Base-by-base conservation (phyloP, 2,113 vertebrate species). In the Numida meleagris region DNA sequence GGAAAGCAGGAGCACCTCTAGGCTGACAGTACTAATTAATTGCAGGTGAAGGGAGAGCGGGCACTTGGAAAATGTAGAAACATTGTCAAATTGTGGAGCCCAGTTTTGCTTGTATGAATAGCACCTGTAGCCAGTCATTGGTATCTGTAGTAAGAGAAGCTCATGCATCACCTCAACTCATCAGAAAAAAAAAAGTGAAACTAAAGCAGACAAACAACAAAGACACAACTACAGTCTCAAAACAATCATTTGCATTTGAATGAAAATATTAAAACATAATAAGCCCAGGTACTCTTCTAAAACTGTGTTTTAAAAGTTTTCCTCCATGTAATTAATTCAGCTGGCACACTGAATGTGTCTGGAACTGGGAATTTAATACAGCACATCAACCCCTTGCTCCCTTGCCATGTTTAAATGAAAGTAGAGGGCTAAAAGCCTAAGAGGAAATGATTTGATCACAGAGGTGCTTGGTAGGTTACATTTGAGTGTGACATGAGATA, bases 101-200 rank as follows among this genome's bases (percentile, higher is more conserved):
- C 53, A 33, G 29, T 62, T 45, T n/a, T 79, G 7, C 0, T 72
- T 45, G 7, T 50, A 45, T n/a, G 9, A n/a, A 1, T 2, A 74
- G 16, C 6, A 21, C 7, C 9, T 1, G 0, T 9, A 53, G 10
- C 15, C 17, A 55, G 8, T 16, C 7, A 33, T 11, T 27, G 8
- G 3, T 31, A 80, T 61, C 14, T 23, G 3, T 14, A 55, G 3
- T 6, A 23, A 36, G 2, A 31, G 31, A 71, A 3, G 87, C 10
- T 42, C 51, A 73, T 24, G 10, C 11, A 8, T 40, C 48, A 79
- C 0, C 1, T 13, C 5, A 38, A 42, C 12, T 50, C 9, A 63
- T 16, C 5, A 68, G 33, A 6, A 82, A 38, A 70, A 6, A 82
- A 38, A 70, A 75, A 27, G 7, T 23, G 6, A 43, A 86, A 9